Evolutionary conservation across 1,140 invertebrate genomes (phyloP).

Genomic region (Drosophila insularis): DNA sequence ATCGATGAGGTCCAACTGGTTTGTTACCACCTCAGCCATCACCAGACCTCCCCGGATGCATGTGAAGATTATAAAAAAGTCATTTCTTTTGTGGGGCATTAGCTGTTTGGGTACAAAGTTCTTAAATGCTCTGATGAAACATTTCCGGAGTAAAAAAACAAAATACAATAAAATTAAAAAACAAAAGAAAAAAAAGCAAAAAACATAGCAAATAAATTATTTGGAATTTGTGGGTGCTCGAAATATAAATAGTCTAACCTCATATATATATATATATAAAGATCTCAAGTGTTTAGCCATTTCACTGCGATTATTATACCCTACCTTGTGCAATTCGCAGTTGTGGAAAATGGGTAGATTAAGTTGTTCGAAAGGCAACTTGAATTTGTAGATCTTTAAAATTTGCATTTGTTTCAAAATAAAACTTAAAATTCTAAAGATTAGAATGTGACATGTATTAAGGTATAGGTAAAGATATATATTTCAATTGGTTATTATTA

Average conservation of each 20-base stretch:
- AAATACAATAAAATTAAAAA: no score
- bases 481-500: no score
- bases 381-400: no score
- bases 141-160: background rate
- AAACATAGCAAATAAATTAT: background rate
- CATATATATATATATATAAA: background rate
- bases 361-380: background rate
- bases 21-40: no score
- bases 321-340: background rate
- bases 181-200: background rate
- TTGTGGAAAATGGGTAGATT: background rate
- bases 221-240: background rate
- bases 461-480: no score
- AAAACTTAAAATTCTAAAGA: no score
- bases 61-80: background rate
- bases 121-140: background rate
- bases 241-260: background rate
- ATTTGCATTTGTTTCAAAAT: no score
- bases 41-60: background rate
- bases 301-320: background rate
- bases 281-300: background rate
- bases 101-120: slow-evolving; percentile 6
- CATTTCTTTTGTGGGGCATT: background rate
- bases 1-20: no score
- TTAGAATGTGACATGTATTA: no score